phyloP scores from a whole-genome alignment of 1,140 invertebrate species.

The Lethrus apterus region DNA sequence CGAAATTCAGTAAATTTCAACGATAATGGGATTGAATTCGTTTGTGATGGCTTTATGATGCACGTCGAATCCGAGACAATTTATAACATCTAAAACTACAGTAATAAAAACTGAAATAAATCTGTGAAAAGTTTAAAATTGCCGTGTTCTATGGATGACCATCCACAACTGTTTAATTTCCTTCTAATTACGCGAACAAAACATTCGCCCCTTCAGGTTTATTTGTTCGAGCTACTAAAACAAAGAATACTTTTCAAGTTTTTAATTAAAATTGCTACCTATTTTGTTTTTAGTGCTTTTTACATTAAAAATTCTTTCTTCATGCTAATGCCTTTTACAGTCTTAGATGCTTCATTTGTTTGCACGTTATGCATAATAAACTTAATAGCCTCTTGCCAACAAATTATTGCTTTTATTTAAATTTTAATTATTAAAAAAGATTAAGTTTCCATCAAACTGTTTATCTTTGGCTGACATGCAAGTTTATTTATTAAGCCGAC shows the following conservation, averaged over 20 bases:
- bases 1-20: too few species aligned
- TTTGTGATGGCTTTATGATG: conserved; percentile 33
- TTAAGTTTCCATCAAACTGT: too few species aligned
- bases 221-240: conserved; percentile 36
- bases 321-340: conserved; percentile 19
- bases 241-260: conserved; percentile 38
- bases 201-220: conserved; percentile 33
- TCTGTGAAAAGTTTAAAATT: conserved; percentile 25
- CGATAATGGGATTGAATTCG: too few species aligned
- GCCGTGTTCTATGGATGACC: conserved; percentile 26
- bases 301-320: conserved; percentile 36
- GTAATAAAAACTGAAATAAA: conserved; percentile 29
- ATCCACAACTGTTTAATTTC: conserved; percentile 31
- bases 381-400: too few species aligned
- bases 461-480: too few species aligned
- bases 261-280: conserved; percentile 40
- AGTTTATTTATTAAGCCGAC: too few species aligned
- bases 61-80: conserved; percentile 31
- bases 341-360: conserved; percentile 21
- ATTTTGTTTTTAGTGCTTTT: conserved; percentile 38
- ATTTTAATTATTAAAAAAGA: too few species aligned
- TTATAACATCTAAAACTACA: conserved; percentile 28
- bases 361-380: too few species aligned
- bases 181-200: conserved; percentile 35
- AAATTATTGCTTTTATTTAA: too few species aligned